Evolutionary conservation across 2,888 invertebrate genomes (phyloP).

Genomic region (Lasioglossum calceatum): DNA sequence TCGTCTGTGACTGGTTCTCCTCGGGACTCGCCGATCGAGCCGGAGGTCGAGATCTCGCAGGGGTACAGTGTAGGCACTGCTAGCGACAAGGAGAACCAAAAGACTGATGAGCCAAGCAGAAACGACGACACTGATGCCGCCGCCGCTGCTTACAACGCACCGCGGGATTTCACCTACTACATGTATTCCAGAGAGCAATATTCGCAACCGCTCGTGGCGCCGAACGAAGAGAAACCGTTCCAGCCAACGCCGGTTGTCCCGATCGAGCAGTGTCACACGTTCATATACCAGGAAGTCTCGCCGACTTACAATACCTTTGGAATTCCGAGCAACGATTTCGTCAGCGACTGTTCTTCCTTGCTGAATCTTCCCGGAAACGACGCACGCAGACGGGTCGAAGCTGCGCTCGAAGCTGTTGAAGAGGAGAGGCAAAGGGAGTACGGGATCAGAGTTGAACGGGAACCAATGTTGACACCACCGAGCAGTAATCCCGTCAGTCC

Average conservation of each 20-base stretch:
- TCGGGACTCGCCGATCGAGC: slow-evolving; percentile 80
- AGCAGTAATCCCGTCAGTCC: slow-evolving; percentile 87
- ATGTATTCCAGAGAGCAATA: slow-evolving; percentile 80
- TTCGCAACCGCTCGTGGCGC: slow-evolving; percentile 76
- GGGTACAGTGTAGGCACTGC: slow-evolving; percentile 74
- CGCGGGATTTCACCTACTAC: slow-evolving; percentile 82
- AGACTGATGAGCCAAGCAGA: slow-evolving; percentile 74
- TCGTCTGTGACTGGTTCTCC: slow-evolving; percentile 66
- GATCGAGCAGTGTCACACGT: slow-evolving; percentile 69
- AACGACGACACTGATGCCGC: slow-evolving; percentile 28
- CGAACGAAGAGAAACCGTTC: slow-evolving; percentile 80
- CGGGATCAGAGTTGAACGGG: slow-evolving; percentile 62
- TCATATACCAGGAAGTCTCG: slow-evolving; percentile 74
- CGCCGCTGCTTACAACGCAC: slow-evolving; percentile 52
- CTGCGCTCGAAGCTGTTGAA: slow-evolving; percentile 86
- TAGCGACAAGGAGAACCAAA: slow-evolving; percentile 77
- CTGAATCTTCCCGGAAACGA: slow-evolving; percentile 85
- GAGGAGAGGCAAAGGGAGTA: slow-evolving; percentile 81
- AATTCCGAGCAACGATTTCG: slow-evolving; percentile 49
- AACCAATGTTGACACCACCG: slow-evolving; percentile 86
- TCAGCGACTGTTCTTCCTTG: slow-evolving; percentile 71
- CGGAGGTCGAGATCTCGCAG: slow-evolving; percentile 81
- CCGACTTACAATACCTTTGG: slow-evolving; percentile 70
- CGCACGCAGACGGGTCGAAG: slow-evolving; percentile 88
- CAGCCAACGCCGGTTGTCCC: slow-evolving; percentile 61